Conservation (phyloP, 2,113 vertebrate genomes). For the Neodon shergylaensis region DNA sequence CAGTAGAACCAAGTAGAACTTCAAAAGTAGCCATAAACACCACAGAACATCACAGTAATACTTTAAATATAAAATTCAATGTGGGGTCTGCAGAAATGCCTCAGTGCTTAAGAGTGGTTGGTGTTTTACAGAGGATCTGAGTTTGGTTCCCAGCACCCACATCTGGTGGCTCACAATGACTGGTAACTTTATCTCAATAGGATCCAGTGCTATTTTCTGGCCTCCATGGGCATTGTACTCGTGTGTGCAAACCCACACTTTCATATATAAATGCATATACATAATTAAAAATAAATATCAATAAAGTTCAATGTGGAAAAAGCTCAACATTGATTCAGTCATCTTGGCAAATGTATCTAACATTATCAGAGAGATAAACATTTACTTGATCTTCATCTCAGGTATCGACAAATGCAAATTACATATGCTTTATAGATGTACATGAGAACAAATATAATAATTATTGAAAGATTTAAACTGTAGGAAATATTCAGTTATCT, state of each 20-base stretch:
- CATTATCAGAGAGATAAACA: conserved; percentile 10
- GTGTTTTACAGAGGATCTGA: neutral
- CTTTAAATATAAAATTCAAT: neutral
- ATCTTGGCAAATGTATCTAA: neutral
- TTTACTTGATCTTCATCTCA: neutral
- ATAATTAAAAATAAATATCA: neutral
- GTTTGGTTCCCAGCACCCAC: neutral
- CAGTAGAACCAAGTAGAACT: neutral
- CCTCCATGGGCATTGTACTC: neutral
- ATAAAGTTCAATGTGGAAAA: neutral
- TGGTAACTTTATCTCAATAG: neutral
- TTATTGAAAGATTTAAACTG: conserved; percentile 1
- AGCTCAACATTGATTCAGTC: neutral
- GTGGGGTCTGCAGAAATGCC: neutral
- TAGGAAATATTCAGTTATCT: neutral
- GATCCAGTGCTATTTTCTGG: neutral
- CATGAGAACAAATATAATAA: conserved; percentile 15
- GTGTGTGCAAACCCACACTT: neutral
- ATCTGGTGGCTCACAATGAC: no score
- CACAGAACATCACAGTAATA: neutral
- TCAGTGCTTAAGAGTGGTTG: neutral
- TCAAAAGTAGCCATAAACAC: conserved; percentile 22
- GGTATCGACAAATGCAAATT: neutral
- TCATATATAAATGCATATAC: neutral
- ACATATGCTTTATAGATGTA: neutral